A percentile compares a stretch with the other conserved stretches of the same genome.
phyloP scores from a whole-genome alignment of 2,888 invertebrate species.

The Glaucopsyche alexis region DNA sequence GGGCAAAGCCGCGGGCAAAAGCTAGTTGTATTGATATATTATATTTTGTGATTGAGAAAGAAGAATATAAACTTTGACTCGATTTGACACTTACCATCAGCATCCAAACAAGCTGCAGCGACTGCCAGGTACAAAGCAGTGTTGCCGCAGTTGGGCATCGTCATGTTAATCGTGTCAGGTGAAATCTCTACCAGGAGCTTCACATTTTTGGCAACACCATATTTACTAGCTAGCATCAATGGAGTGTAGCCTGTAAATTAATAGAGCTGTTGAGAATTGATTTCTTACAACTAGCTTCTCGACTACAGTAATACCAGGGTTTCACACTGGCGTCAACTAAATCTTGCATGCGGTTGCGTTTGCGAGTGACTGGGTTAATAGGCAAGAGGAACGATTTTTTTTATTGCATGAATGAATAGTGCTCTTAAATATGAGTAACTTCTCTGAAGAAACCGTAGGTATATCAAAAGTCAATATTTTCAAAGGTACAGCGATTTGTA shows the following conservation, averaged over 20 bases:
- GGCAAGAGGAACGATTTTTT: too few relatives aligned
- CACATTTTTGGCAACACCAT: constrained; percentile 56
- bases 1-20: too few relatives aligned
- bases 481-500: too few relatives aligned
- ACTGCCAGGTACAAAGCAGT: constrained; percentile 73
- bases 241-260: constrained; percentile 66
- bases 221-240: constrained; percentile 65
- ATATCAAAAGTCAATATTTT: too few relatives aligned
- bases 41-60: background rate
- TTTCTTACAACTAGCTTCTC: too few relatives aligned
- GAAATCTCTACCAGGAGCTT: constrained; percentile 50
- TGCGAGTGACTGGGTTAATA: too few relatives aligned
- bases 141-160: constrained; percentile 68
- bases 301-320: too few relatives aligned
- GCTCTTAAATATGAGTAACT: too few relatives aligned
- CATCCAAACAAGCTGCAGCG: constrained; percentile 54
- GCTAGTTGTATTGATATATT: background rate
- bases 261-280: background rate
- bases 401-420: too few relatives aligned
- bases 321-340: too few relatives aligned
- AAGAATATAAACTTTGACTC: background rate
- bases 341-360: too few relatives aligned
- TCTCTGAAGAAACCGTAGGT: too few relatives aligned
- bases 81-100: constrained; percentile 50
- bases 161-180: constrained; percentile 53